Base-by-base conservation (phyloP, 2,888 invertebrate species). In the Mesorhabditis spiculigera region DNA sequence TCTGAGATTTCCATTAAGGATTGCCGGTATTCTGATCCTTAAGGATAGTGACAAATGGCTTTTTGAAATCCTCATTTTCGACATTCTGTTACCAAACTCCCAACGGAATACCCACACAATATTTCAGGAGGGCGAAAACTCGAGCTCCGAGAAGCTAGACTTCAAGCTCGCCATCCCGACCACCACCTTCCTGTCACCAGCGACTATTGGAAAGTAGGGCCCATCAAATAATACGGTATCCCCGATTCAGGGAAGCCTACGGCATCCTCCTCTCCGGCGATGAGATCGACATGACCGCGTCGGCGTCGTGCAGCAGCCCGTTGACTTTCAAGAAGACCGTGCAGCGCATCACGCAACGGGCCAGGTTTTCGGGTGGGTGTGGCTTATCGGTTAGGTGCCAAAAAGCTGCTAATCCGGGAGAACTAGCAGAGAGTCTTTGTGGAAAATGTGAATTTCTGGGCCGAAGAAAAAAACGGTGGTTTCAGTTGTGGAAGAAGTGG, bases 151-250 rank as follows among this genome's bases (percentile, higher is more conserved):
- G 70, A 90, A 91, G 82, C 82, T 91, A 69, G 90, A 91, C 82
- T 90, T 91, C 81, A 88, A 88, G 71, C 85, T 91, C 58, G 86
- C 86, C 61, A 85, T 91, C 50, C 88, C 89, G 1, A 89, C 90
- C 74, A 88, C 89, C 73, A 87, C 89, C 64, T 91, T 90, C 80
- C 87, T 80, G 45, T 66, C 73, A 2, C 76, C 81, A 5, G 74
- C 79, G 1, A 67, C 75, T 4, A 76, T 80, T 58, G 70, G 77
- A 70, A 76, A 77, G 77, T 80, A 28, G 67, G 75, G 71, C n/a
- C n/a, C n/a, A n/a, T 66, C 10, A 43, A 13, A 43, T 43, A 10
- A 43, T 4, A 44, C 69, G 43, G 4, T 5, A 45, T 8, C 4
- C 13, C n/a, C 42, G 41, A 68, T 69, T 13, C 68, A 75, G 73